Conservation (phyloP, 2,797 vertebrate genomes). For the Oreonectes daqikongensis region DNA sequence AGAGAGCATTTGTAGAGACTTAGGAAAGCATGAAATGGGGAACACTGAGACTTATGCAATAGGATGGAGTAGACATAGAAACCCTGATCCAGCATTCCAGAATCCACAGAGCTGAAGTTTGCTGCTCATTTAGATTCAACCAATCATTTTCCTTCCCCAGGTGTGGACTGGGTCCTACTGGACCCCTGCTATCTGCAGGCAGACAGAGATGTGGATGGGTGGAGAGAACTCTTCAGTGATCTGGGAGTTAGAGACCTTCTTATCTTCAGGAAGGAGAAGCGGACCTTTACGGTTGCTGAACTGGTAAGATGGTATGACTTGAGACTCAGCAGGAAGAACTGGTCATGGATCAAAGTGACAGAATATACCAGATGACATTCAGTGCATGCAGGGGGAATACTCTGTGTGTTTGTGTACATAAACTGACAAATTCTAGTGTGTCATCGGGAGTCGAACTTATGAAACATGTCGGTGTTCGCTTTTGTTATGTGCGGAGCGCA, state of each 20-base stretch:
- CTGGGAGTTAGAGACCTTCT: constrained; percentile 78
- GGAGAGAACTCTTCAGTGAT: constrained; percentile 74
- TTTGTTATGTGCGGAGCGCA: constrained; percentile 10
- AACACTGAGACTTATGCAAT: constrained; percentile 43
- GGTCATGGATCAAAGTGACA: not conserved
- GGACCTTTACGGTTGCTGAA: constrained; percentile 65
- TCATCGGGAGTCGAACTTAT: constrained; percentile 16
- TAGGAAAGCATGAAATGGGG: constrained; percentile 49
- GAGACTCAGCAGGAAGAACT: not conserved
- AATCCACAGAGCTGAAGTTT: not conserved
- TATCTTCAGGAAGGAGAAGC: constrained; percentile 76
- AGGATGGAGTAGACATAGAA: constrained; percentile 15
- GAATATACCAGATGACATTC: not conserved
- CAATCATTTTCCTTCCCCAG: constrained; percentile 58
- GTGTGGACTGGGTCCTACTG: constrained; percentile 78
- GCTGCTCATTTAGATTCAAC: not conserved
- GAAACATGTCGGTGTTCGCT: constrained; percentile 4
- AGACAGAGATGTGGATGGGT: constrained; percentile 72
- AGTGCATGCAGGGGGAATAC: not conserved
- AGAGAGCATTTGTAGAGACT: constrained; percentile 24
- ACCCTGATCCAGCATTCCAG: constrained; percentile 32
- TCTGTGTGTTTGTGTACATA: not conserved
- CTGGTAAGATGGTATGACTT: constrained; percentile 70
- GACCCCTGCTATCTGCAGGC: constrained; percentile 73
- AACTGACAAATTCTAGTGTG: not conserved